These are phyloP conservation scores for Lordiphosa collinella DNA, from an alignment of 1,140 invertebrate genomes.

Conservation along the genomic window DNA sequence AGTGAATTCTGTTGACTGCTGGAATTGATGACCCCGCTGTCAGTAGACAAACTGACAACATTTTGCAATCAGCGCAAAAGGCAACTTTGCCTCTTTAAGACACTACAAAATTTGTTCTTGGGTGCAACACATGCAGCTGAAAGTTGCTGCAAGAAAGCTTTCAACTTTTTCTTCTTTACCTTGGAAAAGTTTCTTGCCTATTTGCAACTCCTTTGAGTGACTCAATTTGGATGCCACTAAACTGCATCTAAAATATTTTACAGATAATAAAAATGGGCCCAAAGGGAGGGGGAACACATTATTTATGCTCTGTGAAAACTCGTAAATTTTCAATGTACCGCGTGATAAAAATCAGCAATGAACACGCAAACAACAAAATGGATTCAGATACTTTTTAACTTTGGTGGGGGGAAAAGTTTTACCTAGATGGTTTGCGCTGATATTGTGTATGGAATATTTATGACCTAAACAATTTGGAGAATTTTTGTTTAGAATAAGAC, in stretches of 20 bases:
- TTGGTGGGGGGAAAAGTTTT: constrained; percentile 22
- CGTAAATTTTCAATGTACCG: constrained; percentile 57
- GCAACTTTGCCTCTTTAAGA: background rate
- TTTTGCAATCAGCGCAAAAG: constrained; percentile 39
- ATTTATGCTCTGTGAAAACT: constrained; percentile 50
- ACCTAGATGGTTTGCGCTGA: constrained; percentile 13
- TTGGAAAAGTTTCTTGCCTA: background rate
- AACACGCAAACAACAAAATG: constrained; percentile 37
- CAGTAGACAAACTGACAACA: constrained; percentile 40
- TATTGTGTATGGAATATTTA: constrained; percentile 6
- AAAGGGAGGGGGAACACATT: constrained; percentile 1
- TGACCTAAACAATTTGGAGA: background rate
- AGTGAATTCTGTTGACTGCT: background rate
- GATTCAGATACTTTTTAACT: constrained; percentile 16
- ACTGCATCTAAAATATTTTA: constrained; percentile 49
- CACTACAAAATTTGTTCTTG: constrained; percentile 56
- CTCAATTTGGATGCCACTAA: constrained; percentile 37
- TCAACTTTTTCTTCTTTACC: background rate
- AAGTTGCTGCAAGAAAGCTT: constrained; percentile 49
- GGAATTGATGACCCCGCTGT: constrained; percentile 37
- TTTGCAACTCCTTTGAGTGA: constrained; percentile 30
- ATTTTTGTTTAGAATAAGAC: too few species aligned
- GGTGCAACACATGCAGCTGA: constrained; percentile 59
- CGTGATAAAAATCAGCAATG: constrained; percentile 51
- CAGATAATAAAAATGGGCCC: constrained; percentile 63